Evolutionary conservation across 2,113 vertebrate genomes (phyloP), one percentile per base, ranked within the genome.

Genomic region (Amblyopsis rosae): DNA sequence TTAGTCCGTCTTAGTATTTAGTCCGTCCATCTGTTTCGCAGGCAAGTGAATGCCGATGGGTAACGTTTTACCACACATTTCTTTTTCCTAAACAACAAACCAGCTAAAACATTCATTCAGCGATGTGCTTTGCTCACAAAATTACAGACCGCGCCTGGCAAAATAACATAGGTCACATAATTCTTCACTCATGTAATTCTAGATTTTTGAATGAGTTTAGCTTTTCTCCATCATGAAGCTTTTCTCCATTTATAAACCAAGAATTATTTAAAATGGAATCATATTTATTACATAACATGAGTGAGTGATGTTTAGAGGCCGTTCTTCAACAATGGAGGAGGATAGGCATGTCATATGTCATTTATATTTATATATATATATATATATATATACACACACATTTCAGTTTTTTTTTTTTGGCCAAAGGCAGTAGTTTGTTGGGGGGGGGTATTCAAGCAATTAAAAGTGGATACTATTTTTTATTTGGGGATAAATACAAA

Each of bases 221-320:
- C 9, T 12, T 33, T 15, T 32, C 48, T 1, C 26, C 26, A 26
- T 32, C 35, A 73, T 41, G 46, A 69, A 41, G 35, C n/a, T n/a
- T n/a, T n/a, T n/a, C n/a, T n/a, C n/a, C 62, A 49, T 26, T 26
- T 26, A 68, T 6, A 71, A 54, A 6, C 0, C 0, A 63, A 84
- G 59, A 82, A 84, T 89, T 89, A 74, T 69, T 82, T 83, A 53
- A 86, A 67, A 26, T 3, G 26, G 2, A 3, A 3, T 75, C 65
- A 70, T 59, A 26, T 51, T 72, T 61, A 84, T 87, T 81, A 78
- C 67, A 64, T 83, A 85, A 87, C 76, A 3, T 0, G 54, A 72
- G 59, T 57, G 70, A 55, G 26, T 26, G 1, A 26, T 26, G 26
- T 1, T 26, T 26, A 26, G 26, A 26, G 26, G 26, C 26, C 26